phyloP scores from a whole-genome alignment of 2,888 invertebrate species.

The Pandemis heparana region DNA sequence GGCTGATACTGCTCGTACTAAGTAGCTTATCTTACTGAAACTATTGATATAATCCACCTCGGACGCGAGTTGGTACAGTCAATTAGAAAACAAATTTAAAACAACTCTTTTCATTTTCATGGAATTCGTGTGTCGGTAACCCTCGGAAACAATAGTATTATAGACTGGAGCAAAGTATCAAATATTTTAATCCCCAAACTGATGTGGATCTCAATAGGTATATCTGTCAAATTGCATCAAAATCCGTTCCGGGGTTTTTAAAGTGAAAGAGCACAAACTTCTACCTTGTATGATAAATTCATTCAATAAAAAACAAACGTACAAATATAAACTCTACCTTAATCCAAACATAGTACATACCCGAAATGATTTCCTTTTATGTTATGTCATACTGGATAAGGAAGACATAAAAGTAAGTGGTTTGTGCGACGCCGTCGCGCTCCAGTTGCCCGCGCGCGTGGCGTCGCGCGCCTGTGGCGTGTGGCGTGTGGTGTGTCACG shows the following conservation, averaged over 20 bases:
- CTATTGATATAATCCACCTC: not conserved
- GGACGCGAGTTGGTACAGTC: not conserved
- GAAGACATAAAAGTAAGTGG: conserved; percentile 33
- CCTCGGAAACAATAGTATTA: too few relatives aligned
- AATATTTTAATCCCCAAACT: too few relatives aligned
- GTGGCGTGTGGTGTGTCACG: not conserved
- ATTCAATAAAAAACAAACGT: not conserved
- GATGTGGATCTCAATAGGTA: too few relatives aligned
- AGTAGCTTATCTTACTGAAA: not conserved
- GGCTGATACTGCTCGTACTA: not conserved
- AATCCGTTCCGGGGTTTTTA: too few relatives aligned
- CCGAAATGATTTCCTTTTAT: conserved; percentile 16
- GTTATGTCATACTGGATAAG: conserved; percentile 25
- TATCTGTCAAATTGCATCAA: too few relatives aligned
- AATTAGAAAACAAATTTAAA: not conserved
- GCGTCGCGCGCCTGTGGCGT: not conserved
- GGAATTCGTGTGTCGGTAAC: too few relatives aligned
- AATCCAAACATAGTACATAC: not conserved
- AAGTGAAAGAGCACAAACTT: too few relatives aligned
- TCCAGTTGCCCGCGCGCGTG: not conserved
- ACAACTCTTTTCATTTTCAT: too few relatives aligned
- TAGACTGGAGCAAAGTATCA: too few relatives aligned
- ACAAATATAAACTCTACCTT: not conserved
- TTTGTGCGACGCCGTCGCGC: conserved; percentile 11
- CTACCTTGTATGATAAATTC: too few relatives aligned